phyloP scores from a whole-genome alignment of 23 tunicate genomes.

The Halocynthia aurantium region DNA sequence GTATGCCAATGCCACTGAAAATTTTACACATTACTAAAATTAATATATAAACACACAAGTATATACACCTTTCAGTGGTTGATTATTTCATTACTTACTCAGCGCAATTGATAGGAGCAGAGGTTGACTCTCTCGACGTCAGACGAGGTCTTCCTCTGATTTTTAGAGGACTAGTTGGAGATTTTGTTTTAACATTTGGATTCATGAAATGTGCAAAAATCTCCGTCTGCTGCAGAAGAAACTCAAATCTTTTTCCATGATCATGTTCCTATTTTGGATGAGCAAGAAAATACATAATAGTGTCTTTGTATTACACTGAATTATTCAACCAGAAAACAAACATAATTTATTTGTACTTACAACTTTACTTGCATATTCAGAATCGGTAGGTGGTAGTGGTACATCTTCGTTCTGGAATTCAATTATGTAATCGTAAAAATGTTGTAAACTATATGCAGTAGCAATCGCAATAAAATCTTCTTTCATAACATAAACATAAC shows the following conservation, averaged over 20 bases:
- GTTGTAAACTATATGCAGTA: too few species aligned
- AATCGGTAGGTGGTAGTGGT: slow-evolving; percentile 6
- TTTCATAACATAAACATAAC: too few species aligned
- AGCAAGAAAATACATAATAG: neutral
- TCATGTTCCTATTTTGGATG: slow-evolving; percentile 43
- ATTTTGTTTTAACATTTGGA: slow-evolving; percentile 77
- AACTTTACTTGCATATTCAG: slow-evolving; percentile 21
- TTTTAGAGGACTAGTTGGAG: slow-evolving; percentile 88
- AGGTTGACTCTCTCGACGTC: slow-evolving; percentile 37
- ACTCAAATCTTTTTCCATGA: slow-evolving; percentile 89
- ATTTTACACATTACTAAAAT: too few species aligned
- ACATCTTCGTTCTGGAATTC: slow-evolving; percentile 1
- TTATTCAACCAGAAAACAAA: too few species aligned
- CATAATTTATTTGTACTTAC: too few species aligned
- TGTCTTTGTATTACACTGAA: too few species aligned
- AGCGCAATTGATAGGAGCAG: neutral
- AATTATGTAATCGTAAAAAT: too few species aligned
- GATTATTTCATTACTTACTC: too few species aligned
- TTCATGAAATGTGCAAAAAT: slow-evolving; percentile 95
- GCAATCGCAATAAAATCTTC: too few species aligned
- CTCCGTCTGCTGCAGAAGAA: slow-evolving; percentile 83
- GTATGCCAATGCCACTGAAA: too few species aligned
- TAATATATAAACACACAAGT: too few species aligned
- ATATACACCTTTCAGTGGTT: too few species aligned
- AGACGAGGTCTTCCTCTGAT: slow-evolving; percentile 86